A percentile compares a stretch with the other conserved stretches of the same genome.
phyloP scores from a whole-genome alignment of 2,113 vertebrate species.

The Bubo blakistoni region DNA sequence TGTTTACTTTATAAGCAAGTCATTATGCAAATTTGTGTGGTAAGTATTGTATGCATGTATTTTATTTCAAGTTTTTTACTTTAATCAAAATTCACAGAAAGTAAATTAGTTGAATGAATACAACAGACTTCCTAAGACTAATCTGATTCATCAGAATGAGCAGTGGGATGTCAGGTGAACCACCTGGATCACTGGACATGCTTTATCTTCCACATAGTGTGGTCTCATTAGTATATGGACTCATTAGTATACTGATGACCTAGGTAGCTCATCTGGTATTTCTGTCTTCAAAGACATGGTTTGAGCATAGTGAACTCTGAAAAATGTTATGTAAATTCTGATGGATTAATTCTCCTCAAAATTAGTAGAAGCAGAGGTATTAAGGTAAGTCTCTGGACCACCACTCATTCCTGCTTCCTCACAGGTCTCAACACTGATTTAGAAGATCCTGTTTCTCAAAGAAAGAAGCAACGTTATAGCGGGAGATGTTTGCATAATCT shows the following conservation, averaged over 20 bases:
- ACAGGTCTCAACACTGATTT: background rate
- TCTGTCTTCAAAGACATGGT: background rate
- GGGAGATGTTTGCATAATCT: background rate
- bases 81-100: background rate
- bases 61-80: background rate
- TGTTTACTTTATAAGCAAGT: background rate
- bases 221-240: background rate
- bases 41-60: background rate
- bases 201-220: background rate
- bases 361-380: background rate
- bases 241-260: background rate
- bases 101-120: background rate
- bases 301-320: background rate
- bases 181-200: background rate
- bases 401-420: background rate
- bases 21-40: background rate
- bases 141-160: background rate
- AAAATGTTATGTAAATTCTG: background rate
- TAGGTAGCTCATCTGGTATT: background rate
- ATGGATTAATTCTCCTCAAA: background rate
- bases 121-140: background rate
- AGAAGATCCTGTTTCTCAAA: background rate
- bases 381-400: background rate
- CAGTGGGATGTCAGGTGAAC: background rate
- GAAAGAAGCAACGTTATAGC: fast-evolving